phyloP scores from a whole-genome alignment of 2,113 vertebrate genomes.

The Thermophis baileyi region DNA sequence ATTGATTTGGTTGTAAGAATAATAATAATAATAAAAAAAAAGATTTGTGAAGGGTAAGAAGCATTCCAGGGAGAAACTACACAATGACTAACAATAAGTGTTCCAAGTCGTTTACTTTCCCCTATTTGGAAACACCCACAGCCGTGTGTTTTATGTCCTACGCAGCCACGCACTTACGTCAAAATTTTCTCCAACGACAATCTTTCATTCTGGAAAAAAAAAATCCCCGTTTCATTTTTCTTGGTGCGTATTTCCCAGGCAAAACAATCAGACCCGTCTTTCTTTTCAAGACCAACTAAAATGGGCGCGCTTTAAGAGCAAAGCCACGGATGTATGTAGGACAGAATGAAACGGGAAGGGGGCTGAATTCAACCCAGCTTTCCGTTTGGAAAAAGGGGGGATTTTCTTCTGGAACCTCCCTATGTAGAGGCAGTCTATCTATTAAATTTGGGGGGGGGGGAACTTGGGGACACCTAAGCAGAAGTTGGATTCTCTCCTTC shows the following conservation, averaged over 20 bases:
- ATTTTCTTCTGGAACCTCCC: not conserved
- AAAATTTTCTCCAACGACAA: not conserved
- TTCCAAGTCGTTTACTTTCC: not conserved
- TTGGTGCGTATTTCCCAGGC: not conserved
- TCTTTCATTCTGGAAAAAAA: not conserved
- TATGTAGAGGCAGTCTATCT: not conserved
- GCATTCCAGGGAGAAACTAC: not conserved
- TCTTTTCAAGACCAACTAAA: not conserved
- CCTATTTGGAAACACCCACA: not conserved
- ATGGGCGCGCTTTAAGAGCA: not conserved
- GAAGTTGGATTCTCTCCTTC: not conserved
- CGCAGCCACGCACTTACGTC: not conserved
- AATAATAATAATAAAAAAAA: not conserved
- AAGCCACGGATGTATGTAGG: not conserved
- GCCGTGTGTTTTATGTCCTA: not conserved
- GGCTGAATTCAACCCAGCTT: not conserved
- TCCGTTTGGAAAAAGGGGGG: not conserved
- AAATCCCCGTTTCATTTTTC: not conserved
- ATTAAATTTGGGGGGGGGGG: not conserved
- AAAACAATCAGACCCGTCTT: not conserved
- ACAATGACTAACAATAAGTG: not conserved
- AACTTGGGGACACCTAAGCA: not conserved
- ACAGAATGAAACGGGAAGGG: not conserved
- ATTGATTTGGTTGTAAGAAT: not conserved
- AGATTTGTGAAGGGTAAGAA: not conserved